Evolutionary conservation across 1,140 invertebrate genomes (phyloP).

Genomic region (Heliconius hewitsoni): DNA sequence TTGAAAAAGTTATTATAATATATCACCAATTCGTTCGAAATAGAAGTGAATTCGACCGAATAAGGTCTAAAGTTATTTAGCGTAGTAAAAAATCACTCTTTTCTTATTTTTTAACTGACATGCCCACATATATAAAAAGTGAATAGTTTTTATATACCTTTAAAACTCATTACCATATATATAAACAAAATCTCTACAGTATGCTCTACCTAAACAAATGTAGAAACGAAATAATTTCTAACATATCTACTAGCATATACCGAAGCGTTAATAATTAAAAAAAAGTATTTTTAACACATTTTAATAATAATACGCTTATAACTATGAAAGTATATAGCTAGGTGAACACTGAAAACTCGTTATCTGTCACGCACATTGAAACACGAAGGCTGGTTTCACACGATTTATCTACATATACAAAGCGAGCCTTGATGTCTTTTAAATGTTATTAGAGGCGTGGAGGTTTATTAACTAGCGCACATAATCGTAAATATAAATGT

Average conservation of each 20-base stretch:
- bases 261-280: background rate
- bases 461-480: slow-evolving; percentile 1
- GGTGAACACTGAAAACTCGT: slow-evolving; percentile 21
- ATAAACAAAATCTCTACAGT: too few relatives aligned
- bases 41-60: background rate
- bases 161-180: too few relatives aligned
- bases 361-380: slow-evolving; percentile 36
- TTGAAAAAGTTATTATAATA: background rate
- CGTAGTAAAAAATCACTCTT: background rate
- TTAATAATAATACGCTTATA: slow-evolving; percentile 15
- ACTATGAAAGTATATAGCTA: slow-evolving; percentile 25
- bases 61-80: background rate
- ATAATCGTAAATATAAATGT: background rate
- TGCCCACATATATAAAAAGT: too few relatives aligned
- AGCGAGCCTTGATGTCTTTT: slow-evolving; percentile 17
- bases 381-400: slow-evolving; percentile 25
- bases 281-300: background rate
- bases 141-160: too few relatives aligned
- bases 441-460: background rate
- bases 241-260: background rate
- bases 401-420: slow-evolving; percentile 3
- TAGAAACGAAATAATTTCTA: background rate
- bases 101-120: background rate
- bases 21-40: background rate
- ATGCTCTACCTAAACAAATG: too few relatives aligned